Conservation (phyloP, 2,113 vertebrate genomes). For the Notiomystis cincta region DNA sequence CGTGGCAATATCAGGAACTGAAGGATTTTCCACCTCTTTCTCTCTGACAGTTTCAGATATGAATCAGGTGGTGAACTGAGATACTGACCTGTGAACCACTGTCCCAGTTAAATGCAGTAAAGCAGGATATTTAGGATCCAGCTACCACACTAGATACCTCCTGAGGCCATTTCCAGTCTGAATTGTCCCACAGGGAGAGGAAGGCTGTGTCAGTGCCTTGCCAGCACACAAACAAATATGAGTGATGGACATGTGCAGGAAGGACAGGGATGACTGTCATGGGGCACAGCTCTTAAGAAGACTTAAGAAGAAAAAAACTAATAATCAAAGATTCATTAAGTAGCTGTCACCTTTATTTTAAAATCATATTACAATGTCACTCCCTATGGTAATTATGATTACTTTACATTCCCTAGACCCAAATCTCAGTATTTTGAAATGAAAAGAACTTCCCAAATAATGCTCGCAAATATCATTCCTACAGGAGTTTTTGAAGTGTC, state of each 20-base stretch:
- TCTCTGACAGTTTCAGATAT: background rate
- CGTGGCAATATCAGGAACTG: background rate
- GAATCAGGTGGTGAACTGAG: background rate
- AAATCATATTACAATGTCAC: background rate
- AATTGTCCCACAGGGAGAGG: background rate
- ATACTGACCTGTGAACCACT: background rate
- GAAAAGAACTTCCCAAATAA: background rate
- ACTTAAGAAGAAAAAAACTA: background rate
- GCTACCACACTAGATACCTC: background rate
- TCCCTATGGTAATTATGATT: background rate
- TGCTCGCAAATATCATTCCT: background rate
- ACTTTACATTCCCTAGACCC: background rate
- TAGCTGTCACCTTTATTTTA: background rate
- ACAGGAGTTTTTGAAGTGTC: background rate
- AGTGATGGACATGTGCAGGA: accelerated
- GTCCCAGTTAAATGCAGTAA: background rate
- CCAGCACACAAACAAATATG: accelerated
- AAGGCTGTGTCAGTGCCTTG: background rate
- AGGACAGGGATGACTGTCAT: background rate
- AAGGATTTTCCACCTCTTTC: background rate
- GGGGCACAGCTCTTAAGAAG: background rate
- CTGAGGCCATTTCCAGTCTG: background rate
- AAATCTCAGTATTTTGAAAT: background rate
- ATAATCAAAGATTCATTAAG: background rate
- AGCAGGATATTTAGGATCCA: background rate